Evolutionary conservation across 2,113 vertebrate genomes (phyloP).

Genomic region (Brachypteracias leptosomus): DNA sequence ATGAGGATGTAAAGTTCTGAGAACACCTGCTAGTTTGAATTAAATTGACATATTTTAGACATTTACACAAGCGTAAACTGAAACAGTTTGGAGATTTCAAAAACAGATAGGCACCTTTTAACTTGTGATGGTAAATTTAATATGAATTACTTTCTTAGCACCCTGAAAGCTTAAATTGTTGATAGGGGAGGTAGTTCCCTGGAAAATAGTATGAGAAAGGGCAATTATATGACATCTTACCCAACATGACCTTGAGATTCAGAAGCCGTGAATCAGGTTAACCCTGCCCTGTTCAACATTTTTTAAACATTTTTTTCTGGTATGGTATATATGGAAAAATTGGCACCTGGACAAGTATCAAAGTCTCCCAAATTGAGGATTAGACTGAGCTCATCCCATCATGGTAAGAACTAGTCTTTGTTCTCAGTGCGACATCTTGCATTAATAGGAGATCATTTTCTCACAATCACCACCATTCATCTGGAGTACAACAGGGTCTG

Average conservation of each 20-base stretch:
- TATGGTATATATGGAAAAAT: slow-evolving; percentile 56
- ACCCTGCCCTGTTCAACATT: slow-evolving; percentile 7
- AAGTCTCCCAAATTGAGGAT: slow-evolving; percentile 61
- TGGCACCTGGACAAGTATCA: slow-evolving; percentile 74
- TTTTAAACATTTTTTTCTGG: not conserved
- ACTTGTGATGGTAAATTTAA: not conserved
- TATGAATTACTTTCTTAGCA: not conserved
- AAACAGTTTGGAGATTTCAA: not conserved
- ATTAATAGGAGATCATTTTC: slow-evolving; percentile 74
- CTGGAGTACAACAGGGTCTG: slow-evolving; percentile 59
- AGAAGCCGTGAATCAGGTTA: slow-evolving; percentile 16
- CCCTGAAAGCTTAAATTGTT: not conserved
- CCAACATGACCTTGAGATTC: slow-evolving; percentile 53
- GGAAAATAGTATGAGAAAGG: not conserved
- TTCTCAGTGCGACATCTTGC: slow-evolving; percentile 73
- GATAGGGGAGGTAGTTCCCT: not conserved
- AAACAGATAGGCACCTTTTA: not conserved
- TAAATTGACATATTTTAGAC: not conserved
- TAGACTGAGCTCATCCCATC: slow-evolving; percentile 79
- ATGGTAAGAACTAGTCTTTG: slow-evolving; percentile 78
- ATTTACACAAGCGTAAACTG: not conserved
- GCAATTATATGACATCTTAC: slow-evolving; percentile 26
- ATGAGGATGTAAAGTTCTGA: not conserved
- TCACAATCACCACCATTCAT: slow-evolving; percentile 84
- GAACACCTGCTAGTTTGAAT: not conserved